These are phyloP conservation scores for Scomber colias DNA, from an alignment of 2,113 vertebrate genomes.

Conservation along the genomic window DNA sequence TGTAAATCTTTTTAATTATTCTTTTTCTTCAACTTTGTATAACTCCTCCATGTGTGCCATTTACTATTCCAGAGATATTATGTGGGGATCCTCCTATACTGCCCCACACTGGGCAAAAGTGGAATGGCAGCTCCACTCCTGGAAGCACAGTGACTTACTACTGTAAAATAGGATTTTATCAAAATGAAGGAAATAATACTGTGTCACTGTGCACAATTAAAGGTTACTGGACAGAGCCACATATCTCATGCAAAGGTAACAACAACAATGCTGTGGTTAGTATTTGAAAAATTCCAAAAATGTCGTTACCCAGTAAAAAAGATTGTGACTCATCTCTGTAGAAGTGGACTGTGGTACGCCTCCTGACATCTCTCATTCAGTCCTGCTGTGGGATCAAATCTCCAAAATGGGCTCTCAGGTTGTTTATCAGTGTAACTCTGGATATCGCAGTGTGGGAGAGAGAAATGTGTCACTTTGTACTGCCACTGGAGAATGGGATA, in stretches of 20 bases:
- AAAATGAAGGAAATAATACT: constrained; percentile 58
- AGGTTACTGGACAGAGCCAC: constrained; percentile 83
- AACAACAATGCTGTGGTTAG: not conserved
- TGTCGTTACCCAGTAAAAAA: not conserved
- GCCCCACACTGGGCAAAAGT: constrained; percentile 80
- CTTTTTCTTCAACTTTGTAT: not conserved
- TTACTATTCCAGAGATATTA: constrained; percentile 79
- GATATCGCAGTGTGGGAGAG: constrained; percentile 67
- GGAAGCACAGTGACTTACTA: constrained; percentile 81
- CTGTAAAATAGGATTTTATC: constrained; percentile 79
- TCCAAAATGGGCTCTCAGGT: constrained; percentile 73
- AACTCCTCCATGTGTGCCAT: constrained; percentile 15
- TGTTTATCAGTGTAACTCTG: constrained; percentile 74
- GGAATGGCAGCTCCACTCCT: constrained; percentile 82
- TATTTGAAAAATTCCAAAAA: not conserved
- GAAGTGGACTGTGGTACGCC: constrained; percentile 77
- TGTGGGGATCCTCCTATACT: constrained; percentile 83
- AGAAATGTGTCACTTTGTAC: constrained; percentile 79
- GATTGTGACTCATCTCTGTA: constrained; percentile 49
- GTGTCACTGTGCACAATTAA: constrained; percentile 78
- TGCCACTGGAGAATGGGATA: constrained; percentile 80
- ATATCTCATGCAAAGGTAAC: constrained; percentile 84
- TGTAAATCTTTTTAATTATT: not conserved
- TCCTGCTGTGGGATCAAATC: constrained; percentile 68
- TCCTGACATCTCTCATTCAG: constrained; percentile 56